A percentile compares a stretch with the other conserved stretches of the same genome.
These are phyloP conservation scores for Alauda arvensis DNA, from an alignment of 2,797 vertebrate species.

Conservation along the genomic window DNA sequence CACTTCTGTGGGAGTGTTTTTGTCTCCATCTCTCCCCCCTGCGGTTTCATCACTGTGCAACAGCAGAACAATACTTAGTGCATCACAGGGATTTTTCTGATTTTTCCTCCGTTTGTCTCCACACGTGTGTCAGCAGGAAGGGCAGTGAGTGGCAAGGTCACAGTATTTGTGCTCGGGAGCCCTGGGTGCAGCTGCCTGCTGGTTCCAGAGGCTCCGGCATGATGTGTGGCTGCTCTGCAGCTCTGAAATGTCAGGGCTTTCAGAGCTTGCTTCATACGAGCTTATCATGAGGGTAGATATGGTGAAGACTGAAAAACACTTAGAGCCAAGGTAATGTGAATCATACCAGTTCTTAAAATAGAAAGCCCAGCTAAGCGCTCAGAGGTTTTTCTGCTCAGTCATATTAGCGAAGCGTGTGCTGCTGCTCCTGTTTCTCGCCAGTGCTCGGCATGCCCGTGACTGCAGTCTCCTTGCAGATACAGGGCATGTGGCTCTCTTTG, in stretches of 20 bases:
- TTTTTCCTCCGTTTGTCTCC: not conserved
- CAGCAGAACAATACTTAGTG: not conserved
- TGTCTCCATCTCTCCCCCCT: not conserved
- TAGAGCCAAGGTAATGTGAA: conserved; percentile 28
- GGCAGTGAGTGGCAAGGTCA: not conserved
- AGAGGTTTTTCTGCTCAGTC: conserved; percentile 19
- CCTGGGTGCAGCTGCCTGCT: conserved; percentile 7
- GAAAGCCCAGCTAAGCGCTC: not conserved
- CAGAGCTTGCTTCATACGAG: not conserved
- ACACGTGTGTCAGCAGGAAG: not conserved
- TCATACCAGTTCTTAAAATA: conserved; percentile 41
- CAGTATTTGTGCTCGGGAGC: not conserved
- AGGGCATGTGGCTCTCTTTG: not conserved
- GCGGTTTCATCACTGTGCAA: not conserved
- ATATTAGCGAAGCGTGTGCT: conserved; percentile 6
- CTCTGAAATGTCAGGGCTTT: conserved; percentile 26
- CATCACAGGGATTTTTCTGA: not conserved
- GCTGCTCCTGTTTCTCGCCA: conserved; percentile 8
- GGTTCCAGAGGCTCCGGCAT: not conserved
- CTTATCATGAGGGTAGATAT: not conserved
- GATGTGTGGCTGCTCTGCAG: conserved; percentile 5
- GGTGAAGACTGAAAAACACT: conserved; percentile 17
- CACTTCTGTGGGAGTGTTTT: not conserved
- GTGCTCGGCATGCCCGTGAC: not conserved
- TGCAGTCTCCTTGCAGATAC: conserved; percentile 39